Evolutionary conservation across 2,888 invertebrate species (phyloP), one percentile per base, ranked within the genome.

Genomic region (Acrobasis consociella): DNA sequence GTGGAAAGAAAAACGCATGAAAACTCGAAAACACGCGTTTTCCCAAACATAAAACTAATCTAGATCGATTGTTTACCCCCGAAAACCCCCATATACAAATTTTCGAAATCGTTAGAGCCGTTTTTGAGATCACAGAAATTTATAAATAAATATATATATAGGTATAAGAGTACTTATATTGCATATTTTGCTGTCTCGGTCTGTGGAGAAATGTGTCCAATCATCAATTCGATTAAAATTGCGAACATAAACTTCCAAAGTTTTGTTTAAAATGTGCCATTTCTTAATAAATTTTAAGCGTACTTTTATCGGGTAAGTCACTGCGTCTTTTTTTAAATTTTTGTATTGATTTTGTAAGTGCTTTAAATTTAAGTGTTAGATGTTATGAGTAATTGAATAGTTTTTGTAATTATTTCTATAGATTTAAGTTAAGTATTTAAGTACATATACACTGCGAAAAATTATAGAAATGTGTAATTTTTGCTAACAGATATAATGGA

Each of bases 251-350:
- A 64, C 67, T 67, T 70, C 67, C 71, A 75, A 64, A 71, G 67
- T 73, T 73, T 72, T 64, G 68, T 74, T n/a, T 74, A 69, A 74
- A 74, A 70, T 73, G 84, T 85, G 84, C 84, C 84, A 84, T 84
- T 78, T 74, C 72, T 71, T 72, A 72, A 76, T 71, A 72, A 72
- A 76, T 71, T 77, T 73, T 56, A 55, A 61, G 63, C 60, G 53
- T 63, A 62, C 10, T 58, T 58, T 59, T 42, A 55, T 62, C 69
- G 63, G 67, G 51, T 65, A 65, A 69, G 67, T 62, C 61, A 62
- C 49, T 63, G 58, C 58, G 50, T 58, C 62, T 66, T 66, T 62
- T 62, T 49, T 73, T 66, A 63, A 68, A 56, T 66, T 65, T 66
- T 69, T 66, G 65, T 62, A 65, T 51, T 50, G 58, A 55, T 66